Percentiles rank a stretch among this genome's conserved stretches.
These are phyloP conservation scores for Tachyglossus aculeatus DNA, from an alignment of 2,797 vertebrate genomes.

Conservation along the genomic window DNA sequence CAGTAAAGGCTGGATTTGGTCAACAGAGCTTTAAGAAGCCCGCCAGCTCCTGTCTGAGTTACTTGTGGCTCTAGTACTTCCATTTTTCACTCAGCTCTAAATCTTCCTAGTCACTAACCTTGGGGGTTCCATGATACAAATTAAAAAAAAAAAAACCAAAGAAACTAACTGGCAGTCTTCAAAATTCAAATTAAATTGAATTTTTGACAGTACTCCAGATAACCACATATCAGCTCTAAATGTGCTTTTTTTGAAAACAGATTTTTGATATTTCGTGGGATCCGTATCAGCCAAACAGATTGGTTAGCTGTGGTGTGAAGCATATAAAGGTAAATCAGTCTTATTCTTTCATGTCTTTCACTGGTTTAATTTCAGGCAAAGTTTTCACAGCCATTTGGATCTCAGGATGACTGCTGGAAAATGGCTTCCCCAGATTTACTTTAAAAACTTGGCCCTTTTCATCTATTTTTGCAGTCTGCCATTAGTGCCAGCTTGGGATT, in stretches of 20 bases:
- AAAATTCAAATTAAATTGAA: conserved; percentile 37
- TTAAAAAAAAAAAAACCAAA: not conserved
- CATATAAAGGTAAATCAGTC: conserved; percentile 92
- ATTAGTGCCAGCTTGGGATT: not conserved
- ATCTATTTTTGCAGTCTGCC: conserved; percentile 10
- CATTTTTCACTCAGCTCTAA: not conserved
- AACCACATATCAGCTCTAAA: conserved; percentile 34
- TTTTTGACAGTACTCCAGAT: not conserved
- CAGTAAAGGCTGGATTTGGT: not conserved
- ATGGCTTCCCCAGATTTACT: not conserved
- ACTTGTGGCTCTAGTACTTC: too few relatives aligned
- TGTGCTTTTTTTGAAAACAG: conserved; percentile 80
- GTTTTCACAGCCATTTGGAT: not conserved
- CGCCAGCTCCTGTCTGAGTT: too few relatives aligned
- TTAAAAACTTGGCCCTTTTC: not conserved
- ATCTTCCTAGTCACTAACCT: not conserved
- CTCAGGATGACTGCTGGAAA: not conserved
- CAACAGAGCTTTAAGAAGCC: too few relatives aligned
- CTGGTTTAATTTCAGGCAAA: conserved; percentile 7
- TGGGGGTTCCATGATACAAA: too few relatives aligned
- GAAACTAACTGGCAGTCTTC: not conserved
- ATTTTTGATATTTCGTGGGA: conserved; percentile 98
- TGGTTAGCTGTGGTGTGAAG: conserved; percentile 96
- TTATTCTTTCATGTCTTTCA: conserved; percentile 23
- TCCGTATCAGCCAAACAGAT: conserved; percentile 83